Evolutionary conservation across 2,113 vertebrate genomes (phyloP), one percentile per base, ranked within the genome.

Genomic region (Leucosticte australis): DNA sequence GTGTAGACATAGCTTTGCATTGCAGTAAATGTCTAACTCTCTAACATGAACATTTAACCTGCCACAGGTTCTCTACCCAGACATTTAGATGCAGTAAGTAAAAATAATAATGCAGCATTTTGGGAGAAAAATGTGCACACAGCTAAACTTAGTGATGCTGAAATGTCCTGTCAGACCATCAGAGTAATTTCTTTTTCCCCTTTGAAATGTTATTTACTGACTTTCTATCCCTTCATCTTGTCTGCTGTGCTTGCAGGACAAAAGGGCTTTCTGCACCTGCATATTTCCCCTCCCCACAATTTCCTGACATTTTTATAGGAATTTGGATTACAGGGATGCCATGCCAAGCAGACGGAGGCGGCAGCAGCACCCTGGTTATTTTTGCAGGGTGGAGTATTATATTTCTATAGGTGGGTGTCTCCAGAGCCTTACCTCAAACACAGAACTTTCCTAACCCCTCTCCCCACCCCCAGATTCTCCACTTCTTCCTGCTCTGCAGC

Each of bases 261-360:
- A 35, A 96, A 95, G 64, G 37, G 31, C 82, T 94, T 89, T 96
- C 94, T 83, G 87, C 94, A 95, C 91, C 94, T 95, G 96, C 79
- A 8, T 71, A 53, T 95, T 95, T 92, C 53, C 88, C 73, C 53
- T 95, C 62, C 64, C 77, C 73, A 90, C 91, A 88, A 92, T 96
- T 96, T 95, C 96, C 94, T 96, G 93, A 90, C 82, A 7, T 78
- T 90, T 96, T 89, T 57, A 19, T 60, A 35, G 74, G 84, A 67
- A 15, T 41, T 50, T 65, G 85, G 83, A 64, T 93, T 75, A 53
- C 15, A 60, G 90, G 68, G 57, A 39, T 65, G 86, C 49, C 80
- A 33, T 89, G 92, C 85, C 87, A 75, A 68, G 76, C 21, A 10
- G n/a, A 65, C 7, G 55, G 87, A 83, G 82, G 74, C 27, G 5